Percentiles rank a stretch among this genome's conserved stretches.
Evolutionary conservation across 2,113 vertebrate species (phyloP).

Genomic region (Cyanoliseus patagonus): DNA sequence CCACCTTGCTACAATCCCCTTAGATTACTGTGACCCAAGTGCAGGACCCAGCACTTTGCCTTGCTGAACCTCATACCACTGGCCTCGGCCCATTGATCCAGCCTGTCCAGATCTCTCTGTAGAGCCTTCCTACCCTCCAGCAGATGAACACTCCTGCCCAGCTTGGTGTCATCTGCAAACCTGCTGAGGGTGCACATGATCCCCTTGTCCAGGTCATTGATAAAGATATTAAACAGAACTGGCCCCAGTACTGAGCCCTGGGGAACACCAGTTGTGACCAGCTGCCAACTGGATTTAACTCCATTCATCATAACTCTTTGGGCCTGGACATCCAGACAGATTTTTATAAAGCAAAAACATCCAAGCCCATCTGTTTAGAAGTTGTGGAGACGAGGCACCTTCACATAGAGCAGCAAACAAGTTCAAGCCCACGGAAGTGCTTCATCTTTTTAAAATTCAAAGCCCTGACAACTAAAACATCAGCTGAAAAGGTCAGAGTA

Average conservation of each 20-base stretch:
- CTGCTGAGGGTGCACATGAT: too few relatives aligned
- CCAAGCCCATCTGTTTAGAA: not conserved
- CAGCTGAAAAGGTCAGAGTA: not conserved
- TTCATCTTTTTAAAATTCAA: not conserved
- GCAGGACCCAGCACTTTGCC: not conserved
- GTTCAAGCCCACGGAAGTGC: not conserved
- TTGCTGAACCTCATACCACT: not conserved
- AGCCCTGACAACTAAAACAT: not conserved
- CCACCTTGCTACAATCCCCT: not conserved
- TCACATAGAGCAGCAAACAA: not conserved
- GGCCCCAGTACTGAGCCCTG: not conserved
- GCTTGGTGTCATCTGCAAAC: not conserved
- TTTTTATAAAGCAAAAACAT: not conserved
- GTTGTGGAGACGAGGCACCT: not conserved
- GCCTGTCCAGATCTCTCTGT: not conserved
- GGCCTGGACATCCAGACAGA: not conserved
- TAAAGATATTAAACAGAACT: not conserved
- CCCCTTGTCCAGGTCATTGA: not conserved
- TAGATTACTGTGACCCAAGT: not conserved
- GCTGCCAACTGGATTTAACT: not conserved
- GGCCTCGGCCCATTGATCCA: not conserved
- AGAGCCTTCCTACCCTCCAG: not conserved
- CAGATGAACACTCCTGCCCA: not conserved
- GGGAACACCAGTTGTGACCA: not conserved
- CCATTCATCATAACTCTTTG: too few relatives aligned